Evolutionary conservation across 2,888 invertebrate genomes (phyloP).

Genomic region (Mechanitis messenoides): DNA sequence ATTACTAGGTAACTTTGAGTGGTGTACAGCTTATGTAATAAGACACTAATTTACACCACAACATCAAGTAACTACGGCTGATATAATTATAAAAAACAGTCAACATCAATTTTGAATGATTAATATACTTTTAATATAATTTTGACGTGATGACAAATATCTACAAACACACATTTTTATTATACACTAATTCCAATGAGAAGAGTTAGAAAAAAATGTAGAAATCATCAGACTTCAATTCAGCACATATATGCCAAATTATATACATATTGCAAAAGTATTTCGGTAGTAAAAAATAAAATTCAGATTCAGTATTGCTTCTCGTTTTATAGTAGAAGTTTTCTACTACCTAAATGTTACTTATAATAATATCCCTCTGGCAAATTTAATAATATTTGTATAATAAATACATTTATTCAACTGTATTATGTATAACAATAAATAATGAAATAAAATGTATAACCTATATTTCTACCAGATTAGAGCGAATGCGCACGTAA

Average conservation of each 20-base stretch:
- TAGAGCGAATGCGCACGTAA: slow-evolving; percentile 21
- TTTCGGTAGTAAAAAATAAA: slow-evolving; percentile 64
- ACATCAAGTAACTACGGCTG: slow-evolving; percentile 76
- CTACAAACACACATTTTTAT: slow-evolving; percentile 67
- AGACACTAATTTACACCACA: slow-evolving; percentile 77
- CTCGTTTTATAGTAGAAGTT: slow-evolving; percentile 72
- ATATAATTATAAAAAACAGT: slow-evolving; percentile 77
- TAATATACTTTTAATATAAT: slow-evolving; percentile 65
- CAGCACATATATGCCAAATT: slow-evolving; percentile 35
- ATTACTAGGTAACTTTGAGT: slow-evolving; percentile 46
- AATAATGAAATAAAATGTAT: slow-evolving; percentile 24
- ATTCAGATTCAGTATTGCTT: slow-evolving; percentile 72
- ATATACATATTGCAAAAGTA: slow-evolving; percentile 53
- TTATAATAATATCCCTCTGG: slow-evolving; percentile 69
- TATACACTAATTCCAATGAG: slow-evolving; percentile 49
- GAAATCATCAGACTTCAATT: slow-evolving; percentile 19
- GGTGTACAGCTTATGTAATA: slow-evolving; percentile 64
- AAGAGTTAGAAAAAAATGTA: slow-evolving; percentile 16
- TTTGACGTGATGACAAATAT: slow-evolving; percentile 73
- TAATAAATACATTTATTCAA: slow-evolving; percentile 31
- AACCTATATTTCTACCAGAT: slow-evolving; percentile 8
- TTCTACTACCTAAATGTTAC: slow-evolving; percentile 69
- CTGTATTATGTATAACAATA: slow-evolving; percentile 37
- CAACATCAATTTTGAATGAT: slow-evolving; percentile 77
- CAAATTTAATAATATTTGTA: slow-evolving; percentile 45